Evolutionary conservation across 2,113 vertebrate genomes (phyloP).

Genomic region (Marmota flaviventris): DNA sequence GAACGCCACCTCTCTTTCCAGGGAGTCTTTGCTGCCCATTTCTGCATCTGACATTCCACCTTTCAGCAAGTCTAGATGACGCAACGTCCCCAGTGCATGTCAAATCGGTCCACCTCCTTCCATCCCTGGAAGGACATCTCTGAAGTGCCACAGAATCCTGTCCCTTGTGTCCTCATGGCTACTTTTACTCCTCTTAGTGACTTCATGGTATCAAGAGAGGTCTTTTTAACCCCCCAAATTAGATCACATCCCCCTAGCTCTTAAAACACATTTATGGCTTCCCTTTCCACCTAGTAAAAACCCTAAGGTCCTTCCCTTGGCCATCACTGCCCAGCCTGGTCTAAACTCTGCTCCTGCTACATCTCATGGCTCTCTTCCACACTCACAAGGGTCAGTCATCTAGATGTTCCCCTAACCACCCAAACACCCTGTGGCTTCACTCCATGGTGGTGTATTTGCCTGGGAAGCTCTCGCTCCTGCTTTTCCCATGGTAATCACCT

Average conservation of each 20-base stretch:
- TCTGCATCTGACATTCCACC: not conserved
- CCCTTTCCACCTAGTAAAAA: not conserved
- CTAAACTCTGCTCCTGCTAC: not conserved
- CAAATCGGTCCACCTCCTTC: not conserved
- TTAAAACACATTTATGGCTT: not conserved
- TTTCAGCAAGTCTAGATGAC: not conserved
- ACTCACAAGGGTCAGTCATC: not conserved
- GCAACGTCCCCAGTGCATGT: not conserved
- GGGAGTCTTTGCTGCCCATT: not conserved
- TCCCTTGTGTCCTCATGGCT: not conserved
- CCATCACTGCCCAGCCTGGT: not conserved
- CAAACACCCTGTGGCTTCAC: not conserved
- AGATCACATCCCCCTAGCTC: not conserved
- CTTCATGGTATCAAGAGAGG: not conserved
- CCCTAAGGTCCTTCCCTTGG: not conserved
- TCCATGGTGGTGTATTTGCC: not conserved
- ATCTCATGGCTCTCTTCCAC: not conserved
- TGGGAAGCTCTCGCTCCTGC: not conserved
- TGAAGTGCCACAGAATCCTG: not conserved
- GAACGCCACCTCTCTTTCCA: not conserved
- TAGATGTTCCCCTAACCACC: not conserved
- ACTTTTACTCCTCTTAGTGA: not conserved
- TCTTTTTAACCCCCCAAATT: constrained; percentile 9
- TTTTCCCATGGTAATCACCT: not conserved
- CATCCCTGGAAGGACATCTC: no score